A percentile compares a stretch with the other conserved stretches of the same genome.
Evolutionary conservation across 2,797 vertebrate genomes (phyloP).

Genomic region (Siniperca obscura): DNA sequence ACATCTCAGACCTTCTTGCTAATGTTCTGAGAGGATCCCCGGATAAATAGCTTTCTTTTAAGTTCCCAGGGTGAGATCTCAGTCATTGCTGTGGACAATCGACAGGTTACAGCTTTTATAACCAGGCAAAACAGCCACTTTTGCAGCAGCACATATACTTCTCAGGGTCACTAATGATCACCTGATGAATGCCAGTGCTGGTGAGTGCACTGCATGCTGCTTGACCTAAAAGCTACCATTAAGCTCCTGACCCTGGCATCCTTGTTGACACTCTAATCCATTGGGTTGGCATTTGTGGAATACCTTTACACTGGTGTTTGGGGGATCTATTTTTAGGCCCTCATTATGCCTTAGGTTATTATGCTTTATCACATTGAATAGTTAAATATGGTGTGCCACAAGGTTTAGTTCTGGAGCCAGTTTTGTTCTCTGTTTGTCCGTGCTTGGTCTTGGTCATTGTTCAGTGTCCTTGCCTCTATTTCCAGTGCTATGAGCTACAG

Average conservation of each 20-base stretch:
- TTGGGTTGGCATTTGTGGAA: conserved; percentile 17
- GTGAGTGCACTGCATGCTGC: conserved; percentile 37
- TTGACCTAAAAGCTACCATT: conserved; percentile 43
- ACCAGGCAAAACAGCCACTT: conserved; percentile 28
- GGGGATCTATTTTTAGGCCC: conserved; percentile 10
- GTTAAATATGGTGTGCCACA: conserved; percentile 29
- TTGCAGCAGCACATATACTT: conserved; percentile 20
- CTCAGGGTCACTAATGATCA: conserved; percentile 36
- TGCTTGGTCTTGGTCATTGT: background rate
- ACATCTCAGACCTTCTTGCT: conserved; percentile 13
- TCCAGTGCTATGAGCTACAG: background rate
- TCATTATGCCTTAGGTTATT: conserved; percentile 21
- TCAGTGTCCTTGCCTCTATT: background rate
- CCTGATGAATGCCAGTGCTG: conserved; percentile 32
- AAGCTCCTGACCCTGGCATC: conserved; percentile 34
- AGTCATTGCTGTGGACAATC: conserved; percentile 3
- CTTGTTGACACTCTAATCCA: conserved; percentile 39
- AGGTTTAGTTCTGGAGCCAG: conserved; percentile 10
- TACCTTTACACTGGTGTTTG: conserved; percentile 24
- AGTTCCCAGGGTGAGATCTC: conserved; percentile 11
- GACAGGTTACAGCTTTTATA: conserved; percentile 42
- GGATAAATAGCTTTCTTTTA: conserved; percentile 21
- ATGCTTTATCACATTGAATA: conserved; percentile 24
- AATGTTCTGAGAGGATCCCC: conserved; percentile 11
- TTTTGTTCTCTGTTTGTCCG: conserved; percentile 12